Conservation (phyloP, 2,888 invertebrate species). For the Cylindroiulus punctatus region DNA sequence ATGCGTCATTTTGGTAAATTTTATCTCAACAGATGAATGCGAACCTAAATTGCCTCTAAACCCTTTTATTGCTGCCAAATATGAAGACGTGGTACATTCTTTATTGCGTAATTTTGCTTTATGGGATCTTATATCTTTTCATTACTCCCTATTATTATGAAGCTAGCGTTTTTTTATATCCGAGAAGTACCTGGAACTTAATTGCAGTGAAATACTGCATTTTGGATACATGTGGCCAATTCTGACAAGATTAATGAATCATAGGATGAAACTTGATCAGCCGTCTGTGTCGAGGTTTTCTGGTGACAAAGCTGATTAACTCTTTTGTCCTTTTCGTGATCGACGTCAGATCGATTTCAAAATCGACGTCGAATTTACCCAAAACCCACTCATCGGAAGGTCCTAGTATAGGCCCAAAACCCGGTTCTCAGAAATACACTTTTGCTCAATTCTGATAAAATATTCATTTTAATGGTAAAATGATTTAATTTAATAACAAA, state of each 20-base stretch:
- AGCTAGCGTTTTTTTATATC: neutral
- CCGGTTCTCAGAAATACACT: too few relatives aligned
- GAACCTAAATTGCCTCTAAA: neutral
- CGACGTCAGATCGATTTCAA: too few relatives aligned
- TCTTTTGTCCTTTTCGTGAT: too few relatives aligned
- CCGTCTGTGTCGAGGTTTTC: too few relatives aligned
- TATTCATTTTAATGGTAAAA: too few relatives aligned
- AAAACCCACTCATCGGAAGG: too few relatives aligned
- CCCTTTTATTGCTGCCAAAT: constrained; percentile 18
- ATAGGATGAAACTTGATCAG: too few relatives aligned
- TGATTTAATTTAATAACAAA: too few relatives aligned
- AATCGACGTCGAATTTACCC: too few relatives aligned
- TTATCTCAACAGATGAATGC: neutral
- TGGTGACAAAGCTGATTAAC: too few relatives aligned
- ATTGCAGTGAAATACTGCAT: neutral
- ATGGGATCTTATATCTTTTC: neutral
- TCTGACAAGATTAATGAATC: neutral
- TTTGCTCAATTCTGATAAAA: too few relatives aligned
- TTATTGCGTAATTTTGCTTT: constrained; percentile 9
- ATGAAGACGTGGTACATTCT: constrained; percentile 18
- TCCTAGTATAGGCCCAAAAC: too few relatives aligned
- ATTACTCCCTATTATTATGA: neutral
- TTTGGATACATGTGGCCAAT: neutral
- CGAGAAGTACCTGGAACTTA: neutral
- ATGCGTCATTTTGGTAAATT: neutral